Evolutionary conservation across 2,797 vertebrate genomes (phyloP), one percentile per base, ranked within the genome.

Genomic region (Streptopelia turtur): DNA sequence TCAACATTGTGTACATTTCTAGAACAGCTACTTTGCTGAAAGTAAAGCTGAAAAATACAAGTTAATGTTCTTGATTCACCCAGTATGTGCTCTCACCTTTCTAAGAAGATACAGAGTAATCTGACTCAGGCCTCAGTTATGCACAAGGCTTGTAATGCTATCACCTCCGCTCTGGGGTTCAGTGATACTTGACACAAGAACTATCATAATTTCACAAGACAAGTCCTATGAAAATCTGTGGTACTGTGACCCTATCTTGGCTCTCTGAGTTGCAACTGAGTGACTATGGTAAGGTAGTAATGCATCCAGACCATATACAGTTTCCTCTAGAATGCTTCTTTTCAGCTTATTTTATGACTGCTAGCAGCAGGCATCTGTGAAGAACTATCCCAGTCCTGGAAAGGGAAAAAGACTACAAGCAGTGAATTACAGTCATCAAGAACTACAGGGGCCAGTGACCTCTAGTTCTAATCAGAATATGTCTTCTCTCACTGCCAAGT

Each of bases 191-290:
- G 41, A 17, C 11, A 47, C 27, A 57, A 68, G 65, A 76, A 21
- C 14, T 49, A 30, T 22, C 52, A 56, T 10, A 8, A 30, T 60
- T 52, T 18, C 33, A 47, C 0, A 0, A 45, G 16, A 71, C 14
- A 84, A 53, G 28, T 33, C 21, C 23, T 61, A 1, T 2, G 2
- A 77, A 76, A 18, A 50, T 47, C 28, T 65, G 16, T 37, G 41
- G 20, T 45, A 39, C 57, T 84, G 13, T 24, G 24, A 24, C 47
- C 16, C 49, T 68, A 10, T 21, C 35, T 53, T 57, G 56, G 14
- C 22, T 53, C 33, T 87, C 33, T 35, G 4, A 20, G 13, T 16
- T 69, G 33, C 23, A 75, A 39, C 27, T 60, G 30, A 23, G 16
- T 76, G 45, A 31, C 13, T 75, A 68, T 21, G 68, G 9, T 27